Percentiles rank a stretch among this genome's conserved stretches.
phyloP scores from a whole-genome alignment of 2,797 vertebrate genomes.

The Macroramphosus scolopax region DNA sequence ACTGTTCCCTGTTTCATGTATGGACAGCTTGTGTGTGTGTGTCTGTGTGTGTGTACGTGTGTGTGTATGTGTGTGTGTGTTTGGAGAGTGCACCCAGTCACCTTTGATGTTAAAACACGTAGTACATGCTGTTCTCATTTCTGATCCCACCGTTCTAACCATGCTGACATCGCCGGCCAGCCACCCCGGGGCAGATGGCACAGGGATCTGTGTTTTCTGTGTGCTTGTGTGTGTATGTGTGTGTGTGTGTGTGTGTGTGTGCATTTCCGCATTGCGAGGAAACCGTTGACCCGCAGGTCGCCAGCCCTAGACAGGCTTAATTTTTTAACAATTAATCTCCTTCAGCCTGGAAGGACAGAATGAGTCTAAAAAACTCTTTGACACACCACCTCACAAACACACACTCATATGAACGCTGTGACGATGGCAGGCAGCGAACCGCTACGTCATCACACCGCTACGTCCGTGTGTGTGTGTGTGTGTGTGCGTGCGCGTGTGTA shows the following conservation, averaged over 20 bases:
- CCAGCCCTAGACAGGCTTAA: constrained; percentile 74
- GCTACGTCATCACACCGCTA: no score
- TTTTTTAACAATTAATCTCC: constrained; percentile 81
- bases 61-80: constrained; percentile 33
- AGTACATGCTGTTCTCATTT: constrained; percentile 70
- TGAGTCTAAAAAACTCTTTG: constrained; percentile 50
- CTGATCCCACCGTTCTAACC: constrained; percentile 63
- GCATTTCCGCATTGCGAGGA: constrained; percentile 56
- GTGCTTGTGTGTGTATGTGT: constrained; percentile 27
- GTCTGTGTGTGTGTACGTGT: constrained; percentile 25
- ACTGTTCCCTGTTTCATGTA: constrained; percentile 50
- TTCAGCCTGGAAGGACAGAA: constrained; percentile 53
- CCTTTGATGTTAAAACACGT: constrained; percentile 72
- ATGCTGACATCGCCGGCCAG: constrained; percentile 49
- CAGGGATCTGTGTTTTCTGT: constrained; percentile 32
- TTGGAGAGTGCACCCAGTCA: constrained; percentile 51
- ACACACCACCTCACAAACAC: constrained; percentile 19
- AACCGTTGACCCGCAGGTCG: constrained; percentile 68
- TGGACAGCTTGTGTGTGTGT: constrained; percentile 56
- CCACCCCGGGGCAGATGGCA: constrained; percentile 69
- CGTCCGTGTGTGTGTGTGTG: constrained; percentile 14
- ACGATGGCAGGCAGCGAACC: constrained; percentile 42
- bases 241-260: constrained; percentile 15
- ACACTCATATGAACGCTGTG: constrained; percentile 25
- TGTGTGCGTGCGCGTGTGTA: constrained; percentile 30